A percentile compares a stretch with the other conserved stretches of the same genome.
phyloP scores from a whole-genome alignment of 2,113 vertebrate species.

The Microcebus tavaratra region DNA sequence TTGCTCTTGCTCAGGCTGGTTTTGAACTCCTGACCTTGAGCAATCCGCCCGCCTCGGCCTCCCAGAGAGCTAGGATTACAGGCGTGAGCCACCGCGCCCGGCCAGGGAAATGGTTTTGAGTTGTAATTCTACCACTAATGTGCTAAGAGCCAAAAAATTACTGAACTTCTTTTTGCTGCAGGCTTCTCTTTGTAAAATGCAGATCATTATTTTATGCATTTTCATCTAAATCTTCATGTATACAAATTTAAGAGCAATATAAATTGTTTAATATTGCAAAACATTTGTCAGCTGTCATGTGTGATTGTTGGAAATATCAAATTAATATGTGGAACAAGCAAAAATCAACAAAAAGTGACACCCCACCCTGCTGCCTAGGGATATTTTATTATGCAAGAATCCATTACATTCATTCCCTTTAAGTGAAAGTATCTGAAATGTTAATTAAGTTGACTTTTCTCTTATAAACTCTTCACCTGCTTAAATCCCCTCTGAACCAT shows the following conservation, averaged over 20 bases:
- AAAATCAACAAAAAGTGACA: not conserved
- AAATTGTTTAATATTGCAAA: not conserved
- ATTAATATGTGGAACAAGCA: not conserved
- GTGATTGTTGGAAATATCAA: not conserved
- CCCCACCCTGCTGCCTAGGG: accelerated
- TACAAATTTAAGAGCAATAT: not conserved
- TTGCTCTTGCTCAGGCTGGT: too few species aligned
- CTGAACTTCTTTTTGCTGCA: not conserved
- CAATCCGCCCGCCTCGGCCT: too few species aligned
- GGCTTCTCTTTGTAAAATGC: not conserved
- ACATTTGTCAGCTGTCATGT: accelerated
- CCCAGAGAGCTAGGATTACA: too few species aligned
- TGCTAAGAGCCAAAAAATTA: not conserved
- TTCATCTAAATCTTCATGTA: not conserved
- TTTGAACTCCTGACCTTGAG: too few species aligned
- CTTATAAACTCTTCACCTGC: not conserved
- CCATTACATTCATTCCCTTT: accelerated
- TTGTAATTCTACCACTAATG: accelerated
- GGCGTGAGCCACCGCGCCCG: too few species aligned
- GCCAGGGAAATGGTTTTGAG: not conserved
- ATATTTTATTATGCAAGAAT: not conserved
- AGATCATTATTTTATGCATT: accelerated
- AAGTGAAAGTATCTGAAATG: not conserved
- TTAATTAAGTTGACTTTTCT: not conserved
- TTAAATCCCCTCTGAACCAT: not conserved